These are phyloP conservation scores for Dione vanillae DNA, from an alignment of 2,888 invertebrate species.

Conservation along the genomic window DNA sequence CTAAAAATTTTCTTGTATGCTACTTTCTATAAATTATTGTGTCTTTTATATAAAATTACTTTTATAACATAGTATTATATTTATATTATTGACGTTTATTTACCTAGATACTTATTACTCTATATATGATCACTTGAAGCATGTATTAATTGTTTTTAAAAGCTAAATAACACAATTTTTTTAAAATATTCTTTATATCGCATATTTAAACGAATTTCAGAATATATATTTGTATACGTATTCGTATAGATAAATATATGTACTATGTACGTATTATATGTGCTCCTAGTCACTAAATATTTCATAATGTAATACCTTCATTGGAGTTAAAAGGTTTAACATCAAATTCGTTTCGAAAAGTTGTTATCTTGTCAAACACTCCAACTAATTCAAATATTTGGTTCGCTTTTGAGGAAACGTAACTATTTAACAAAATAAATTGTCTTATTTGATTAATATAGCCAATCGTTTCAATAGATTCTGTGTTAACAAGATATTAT, in stretches of 20 bases:
- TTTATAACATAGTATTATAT: too few relatives aligned
- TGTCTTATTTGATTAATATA: not conserved
- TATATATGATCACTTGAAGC: too few relatives aligned
- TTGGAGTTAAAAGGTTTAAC: not conserved
- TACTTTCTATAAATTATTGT: too few relatives aligned
- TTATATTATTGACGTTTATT: too few relatives aligned
- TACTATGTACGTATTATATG: not conserved
- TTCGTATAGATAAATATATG: not conserved
- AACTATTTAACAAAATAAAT: not conserved
- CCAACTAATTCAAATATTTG: not conserved
- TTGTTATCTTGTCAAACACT: constrained; percentile 5
- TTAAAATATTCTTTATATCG: too few relatives aligned
- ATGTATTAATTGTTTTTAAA: too few relatives aligned
- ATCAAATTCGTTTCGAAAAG: not conserved
- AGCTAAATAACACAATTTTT: too few relatives aligned
- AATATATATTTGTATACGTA: too few relatives aligned
- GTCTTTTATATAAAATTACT: too few relatives aligned
- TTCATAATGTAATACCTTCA: not conserved
- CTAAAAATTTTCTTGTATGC: too few relatives aligned
- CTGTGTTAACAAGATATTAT: not conserved
- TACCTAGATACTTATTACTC: too few relatives aligned
- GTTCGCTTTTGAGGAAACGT: not conserved
- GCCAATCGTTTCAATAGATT: not conserved
- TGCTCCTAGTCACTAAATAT: not conserved
- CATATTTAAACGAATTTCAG: too few relatives aligned